A percentile compares a stretch with the other conserved stretches of the same genome.
Evolutionary conservation across 2,888 invertebrate species (phyloP).

Genomic region (Sthenelais limicola): DNA sequence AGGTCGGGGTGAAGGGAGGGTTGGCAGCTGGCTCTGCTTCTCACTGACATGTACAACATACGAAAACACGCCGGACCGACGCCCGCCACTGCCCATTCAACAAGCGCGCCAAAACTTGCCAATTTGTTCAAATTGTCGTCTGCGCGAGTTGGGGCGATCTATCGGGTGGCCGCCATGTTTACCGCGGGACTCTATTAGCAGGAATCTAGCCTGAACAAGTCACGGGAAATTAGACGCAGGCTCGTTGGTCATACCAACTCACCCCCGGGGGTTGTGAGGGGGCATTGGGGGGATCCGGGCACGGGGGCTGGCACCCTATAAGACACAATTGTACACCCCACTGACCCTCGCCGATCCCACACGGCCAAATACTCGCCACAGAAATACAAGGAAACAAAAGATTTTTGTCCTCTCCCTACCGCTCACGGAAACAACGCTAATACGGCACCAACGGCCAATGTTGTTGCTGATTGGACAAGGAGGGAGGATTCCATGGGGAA

Average conservation of each 20-base stretch:
- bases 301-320: no score
- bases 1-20: neutral
- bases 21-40: neutral
- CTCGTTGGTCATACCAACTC: conserved; percentile 5
- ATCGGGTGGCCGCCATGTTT: neutral
- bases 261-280: neutral
- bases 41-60: conserved; percentile 17
- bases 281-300: neutral
- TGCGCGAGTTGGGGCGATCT: neutral
- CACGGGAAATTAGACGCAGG: conserved; percentile 5
- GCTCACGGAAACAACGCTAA: conserved; percentile 9
- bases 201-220: conserved; percentile 9
- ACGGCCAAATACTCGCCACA: neutral
- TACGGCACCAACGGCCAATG: neutral
- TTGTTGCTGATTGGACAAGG: conserved; percentile 33
- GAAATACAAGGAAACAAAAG: neutral
- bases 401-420: neutral
- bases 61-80: conserved; percentile 14
- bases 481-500: no score
- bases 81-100: neutral
- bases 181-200: conserved; percentile 25
- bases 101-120: conserved; percentile 3
- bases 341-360: neutral
- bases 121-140: conserved; percentile 30
- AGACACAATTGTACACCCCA: no score